These are phyloP conservation scores for Druon quercuslanigerum DNA, from an alignment of 1,140 invertebrate genomes.

Conservation along the genomic window DNA sequence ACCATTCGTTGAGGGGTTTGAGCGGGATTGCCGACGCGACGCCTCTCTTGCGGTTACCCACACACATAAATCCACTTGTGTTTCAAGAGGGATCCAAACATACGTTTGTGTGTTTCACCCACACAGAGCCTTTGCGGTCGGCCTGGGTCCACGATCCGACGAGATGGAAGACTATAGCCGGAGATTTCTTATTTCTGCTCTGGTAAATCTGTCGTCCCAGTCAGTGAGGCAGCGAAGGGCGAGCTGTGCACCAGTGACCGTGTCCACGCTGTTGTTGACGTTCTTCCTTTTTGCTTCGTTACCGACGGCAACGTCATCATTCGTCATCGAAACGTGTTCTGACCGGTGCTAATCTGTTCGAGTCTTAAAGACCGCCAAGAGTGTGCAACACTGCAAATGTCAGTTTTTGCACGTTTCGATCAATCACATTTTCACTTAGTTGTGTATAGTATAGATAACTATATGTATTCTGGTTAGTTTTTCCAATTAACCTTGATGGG, in stretches of 20 bases:
- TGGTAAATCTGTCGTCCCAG: constrained; percentile 75
- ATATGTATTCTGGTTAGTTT: too few relatives aligned
- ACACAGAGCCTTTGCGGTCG: constrained; percentile 8
- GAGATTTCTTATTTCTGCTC: constrained; percentile 75
- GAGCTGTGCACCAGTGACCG: constrained; percentile 67
- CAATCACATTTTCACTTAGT: too few relatives aligned
- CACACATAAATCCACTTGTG: constrained; percentile 29
- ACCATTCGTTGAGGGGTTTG: constrained; percentile 45
- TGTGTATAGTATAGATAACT: too few relatives aligned
- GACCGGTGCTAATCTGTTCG: constrained; percentile 1
- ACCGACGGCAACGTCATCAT: constrained; percentile 27
- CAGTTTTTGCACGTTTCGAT: neutral
- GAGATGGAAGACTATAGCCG: constrained; percentile 55
- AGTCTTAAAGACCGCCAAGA: neutral
- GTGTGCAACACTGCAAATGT: neutral
- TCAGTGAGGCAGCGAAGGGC: constrained; percentile 72
- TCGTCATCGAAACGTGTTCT: neutral
- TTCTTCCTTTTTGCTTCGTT: neutral
- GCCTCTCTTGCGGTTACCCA: constrained; percentile 34
- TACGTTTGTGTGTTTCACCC: constrained; percentile 27
- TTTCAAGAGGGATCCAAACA: constrained; percentile 18
- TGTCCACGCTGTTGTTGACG: constrained; percentile 47
- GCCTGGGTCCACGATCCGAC: neutral
- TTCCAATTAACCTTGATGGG: too few relatives aligned
- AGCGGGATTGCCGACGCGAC: constrained; percentile 17